Conservation (phyloP, 2,797 vertebrate species). For the Percopsis omiscomaycus region DNA sequence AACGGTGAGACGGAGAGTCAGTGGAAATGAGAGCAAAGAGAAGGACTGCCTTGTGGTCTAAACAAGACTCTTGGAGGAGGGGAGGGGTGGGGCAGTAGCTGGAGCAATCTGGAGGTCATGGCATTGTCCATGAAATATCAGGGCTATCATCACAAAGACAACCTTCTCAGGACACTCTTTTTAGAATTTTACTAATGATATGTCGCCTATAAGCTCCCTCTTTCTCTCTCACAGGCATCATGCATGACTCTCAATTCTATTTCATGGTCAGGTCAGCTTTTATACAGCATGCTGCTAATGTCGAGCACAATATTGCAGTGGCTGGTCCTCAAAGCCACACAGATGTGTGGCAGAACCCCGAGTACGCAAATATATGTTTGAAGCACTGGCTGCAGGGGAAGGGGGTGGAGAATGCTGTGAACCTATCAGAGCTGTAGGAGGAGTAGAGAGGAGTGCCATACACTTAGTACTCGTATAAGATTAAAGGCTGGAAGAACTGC, state of each 20-base stretch:
- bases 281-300: not conserved
- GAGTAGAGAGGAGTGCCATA: no score
- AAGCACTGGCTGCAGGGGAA: no score
- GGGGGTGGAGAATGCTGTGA: no score
- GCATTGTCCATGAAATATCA: constrained; percentile 4
- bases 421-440: no score
- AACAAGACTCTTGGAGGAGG: constrained; percentile 18
- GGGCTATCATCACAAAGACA: constrained; percentile 35
- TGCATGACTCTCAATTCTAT: not conserved
- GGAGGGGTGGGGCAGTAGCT: constrained; percentile 6
- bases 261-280: constrained; percentile 13
- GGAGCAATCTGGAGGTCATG: constrained; percentile 23
- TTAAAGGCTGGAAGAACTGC: no score
- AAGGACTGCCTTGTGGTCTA: constrained; percentile 3
- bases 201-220: constrained; percentile 30
- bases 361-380: no score
- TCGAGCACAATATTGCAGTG: constrained; percentile 3
- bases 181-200: constrained; percentile 72
- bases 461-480: no score
- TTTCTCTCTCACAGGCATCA: not conserved
- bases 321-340: not conserved
- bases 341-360: no score
- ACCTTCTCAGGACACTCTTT: constrained; percentile 55
- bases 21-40: not conserved
- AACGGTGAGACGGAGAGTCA: not conserved